Evolutionary conservation across 2,888 invertebrate species (phyloP).

Genomic region (Caenorhabditis doughertyi): DNA sequence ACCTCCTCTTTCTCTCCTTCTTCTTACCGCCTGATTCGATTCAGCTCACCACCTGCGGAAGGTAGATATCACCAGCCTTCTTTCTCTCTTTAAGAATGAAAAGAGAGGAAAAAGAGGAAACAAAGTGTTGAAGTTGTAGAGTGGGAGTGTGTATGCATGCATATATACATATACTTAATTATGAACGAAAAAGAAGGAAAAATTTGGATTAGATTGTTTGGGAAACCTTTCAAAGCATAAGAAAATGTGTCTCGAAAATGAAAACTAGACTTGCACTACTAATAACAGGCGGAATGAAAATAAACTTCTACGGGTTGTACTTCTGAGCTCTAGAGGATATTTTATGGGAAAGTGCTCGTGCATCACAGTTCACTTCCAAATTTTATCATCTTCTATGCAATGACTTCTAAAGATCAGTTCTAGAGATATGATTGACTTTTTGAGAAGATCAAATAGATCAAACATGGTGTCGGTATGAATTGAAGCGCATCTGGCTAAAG

Average conservation of each 20-base stretch:
- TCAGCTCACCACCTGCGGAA: conserved; percentile 47
- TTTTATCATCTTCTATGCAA: background rate
- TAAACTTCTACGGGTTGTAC: conserved; percentile 3
- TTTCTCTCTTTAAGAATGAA: conserved; percentile 1
- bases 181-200: background rate
- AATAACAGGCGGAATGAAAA: conserved; percentile 2
- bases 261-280: conserved; percentile 9
- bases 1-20: conserved; percentile 24
- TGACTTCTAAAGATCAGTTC: conserved; percentile 5
- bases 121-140: conserved; percentile 7
- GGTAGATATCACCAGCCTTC: background rate
- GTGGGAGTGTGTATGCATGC: conserved; percentile 2
- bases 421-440: background rate
- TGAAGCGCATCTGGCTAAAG: no score
- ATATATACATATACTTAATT: conserved; percentile 22
- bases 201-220: conserved; percentile 36
- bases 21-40: conserved; percentile 55
- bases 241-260: background rate
- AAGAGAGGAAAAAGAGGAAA: conserved; percentile 24
- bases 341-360: background rate
- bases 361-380: conserved; percentile 32
- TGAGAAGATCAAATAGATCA: conserved; percentile 7
- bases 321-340: background rate
- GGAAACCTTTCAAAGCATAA: conserved; percentile 47
- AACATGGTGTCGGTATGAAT: background rate